Conservation (phyloP, 37 sponge, comb jelly and placozoan genomes). For the Lycopodina hypogea region DNA sequence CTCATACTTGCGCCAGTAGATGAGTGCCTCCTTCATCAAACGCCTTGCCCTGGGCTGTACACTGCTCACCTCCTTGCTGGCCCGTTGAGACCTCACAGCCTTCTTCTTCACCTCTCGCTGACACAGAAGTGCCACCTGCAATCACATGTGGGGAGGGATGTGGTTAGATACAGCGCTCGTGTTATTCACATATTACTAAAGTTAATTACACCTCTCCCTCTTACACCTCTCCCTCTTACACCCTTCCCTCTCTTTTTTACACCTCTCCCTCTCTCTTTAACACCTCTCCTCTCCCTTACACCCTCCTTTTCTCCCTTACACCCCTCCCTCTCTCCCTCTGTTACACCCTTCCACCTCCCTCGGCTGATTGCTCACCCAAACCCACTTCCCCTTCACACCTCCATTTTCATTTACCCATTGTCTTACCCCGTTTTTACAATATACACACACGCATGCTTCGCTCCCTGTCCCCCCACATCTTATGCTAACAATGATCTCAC, state of each 20-base stretch:
- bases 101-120: constrained; percentile 72
- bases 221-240: no score
- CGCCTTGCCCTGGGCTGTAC: constrained; percentile 69
- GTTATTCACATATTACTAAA: background rate
- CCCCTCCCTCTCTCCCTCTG: no score
- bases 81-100: constrained; percentile 55
- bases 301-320: no score
- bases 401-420: no score
- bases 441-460: no score
- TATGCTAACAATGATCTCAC: constrained; percentile 34
- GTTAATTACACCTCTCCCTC: no score
- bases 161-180: background rate
- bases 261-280: no score
- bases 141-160: background rate
- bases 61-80: constrained; percentile 64
- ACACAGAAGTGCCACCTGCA: constrained; percentile 81
- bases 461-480: no score
- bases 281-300: no score
- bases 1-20: constrained; percentile 89
- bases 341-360: no score
- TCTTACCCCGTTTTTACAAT: background rate
- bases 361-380: no score
- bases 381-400: background rate
- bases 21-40: constrained; percentile 80
- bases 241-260: no score